phyloP scores from a whole-genome alignment of 1,140 invertebrate genomes.

The Delia radicum region DNA sequence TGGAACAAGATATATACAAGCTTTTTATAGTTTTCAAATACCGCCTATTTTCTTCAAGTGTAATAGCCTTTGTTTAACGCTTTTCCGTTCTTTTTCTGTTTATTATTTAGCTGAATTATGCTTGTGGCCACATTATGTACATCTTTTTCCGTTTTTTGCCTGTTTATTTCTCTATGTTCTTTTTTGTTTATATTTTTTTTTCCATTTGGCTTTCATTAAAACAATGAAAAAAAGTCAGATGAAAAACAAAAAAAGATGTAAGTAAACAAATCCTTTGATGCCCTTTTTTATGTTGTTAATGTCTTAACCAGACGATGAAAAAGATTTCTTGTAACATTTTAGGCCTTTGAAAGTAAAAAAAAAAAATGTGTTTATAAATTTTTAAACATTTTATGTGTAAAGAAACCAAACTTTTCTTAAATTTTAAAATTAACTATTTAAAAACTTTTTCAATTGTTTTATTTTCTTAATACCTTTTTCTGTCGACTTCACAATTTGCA shows the following conservation, averaged over 20 bases:
- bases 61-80: neutral
- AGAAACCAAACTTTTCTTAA: too few relatives aligned
- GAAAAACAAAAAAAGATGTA: neutral
- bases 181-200: neutral
- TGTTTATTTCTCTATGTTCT: neutral
- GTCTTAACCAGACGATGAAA: neutral
- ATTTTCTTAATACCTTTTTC: too few relatives aligned
- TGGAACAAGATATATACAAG: too few relatives aligned
- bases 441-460: neutral
- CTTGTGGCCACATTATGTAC: constrained; percentile 15
- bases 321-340: neutral
- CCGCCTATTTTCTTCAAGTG: neutral
- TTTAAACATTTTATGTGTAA: neutral
- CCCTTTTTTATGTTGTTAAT: neutral
- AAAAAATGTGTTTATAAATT: neutral
- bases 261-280: constrained; percentile 1
- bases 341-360: neutral
- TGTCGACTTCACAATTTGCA: too few relatives aligned
- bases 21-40: too few relatives aligned
- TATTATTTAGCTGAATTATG: constrained; percentile 12
- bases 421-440: too few relatives aligned
- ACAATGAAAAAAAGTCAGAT: neutral
- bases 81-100: neutral
- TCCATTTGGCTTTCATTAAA: neutral
- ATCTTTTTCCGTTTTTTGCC: neutral